Percentiles rank a stretch among this genome's conserved stretches.
Evolutionary conservation across 2,888 invertebrate species (phyloP).

Genomic region (Drosophila anomelani): DNA sequence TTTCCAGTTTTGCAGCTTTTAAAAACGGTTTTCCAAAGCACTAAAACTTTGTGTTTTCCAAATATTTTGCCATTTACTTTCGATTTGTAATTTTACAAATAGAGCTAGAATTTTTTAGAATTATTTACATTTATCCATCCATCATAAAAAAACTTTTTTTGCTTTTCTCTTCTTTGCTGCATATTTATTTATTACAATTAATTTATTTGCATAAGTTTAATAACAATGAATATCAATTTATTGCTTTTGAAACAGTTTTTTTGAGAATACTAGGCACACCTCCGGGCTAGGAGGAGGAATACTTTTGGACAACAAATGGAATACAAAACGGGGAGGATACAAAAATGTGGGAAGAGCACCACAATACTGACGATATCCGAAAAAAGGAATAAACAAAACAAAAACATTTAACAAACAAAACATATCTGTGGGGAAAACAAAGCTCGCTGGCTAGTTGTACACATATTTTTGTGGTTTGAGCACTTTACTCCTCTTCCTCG

Average conservation of each 20-base stretch:
- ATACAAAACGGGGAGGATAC: constrained; percentile 27
- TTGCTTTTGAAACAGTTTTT: constrained; percentile 67
- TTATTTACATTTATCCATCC: background rate
- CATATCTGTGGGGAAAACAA: constrained; percentile 39
- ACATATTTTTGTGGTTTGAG: constrained; percentile 24
- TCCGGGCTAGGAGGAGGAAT: constrained; percentile 14
- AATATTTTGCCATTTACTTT: too few species aligned
- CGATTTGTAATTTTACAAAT: background rate
- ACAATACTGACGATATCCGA: constrained; percentile 80
- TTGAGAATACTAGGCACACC: constrained; percentile 65
- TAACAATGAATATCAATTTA: constrained; percentile 78
- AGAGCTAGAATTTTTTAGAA: background rate
- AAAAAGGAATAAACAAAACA: constrained; percentile 39
- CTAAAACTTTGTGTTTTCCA: too few species aligned
- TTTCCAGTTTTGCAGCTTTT: background rate
- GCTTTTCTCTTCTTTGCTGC: constrained; percentile 46
- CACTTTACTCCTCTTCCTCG: constrained; percentile 85
- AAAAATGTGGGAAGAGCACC: constrained; percentile 80
- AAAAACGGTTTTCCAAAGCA: background rate
- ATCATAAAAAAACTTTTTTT: background rate
- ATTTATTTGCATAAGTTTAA: constrained; percentile 38
- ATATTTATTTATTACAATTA: constrained; percentile 49
- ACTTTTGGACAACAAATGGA: constrained; percentile 43
- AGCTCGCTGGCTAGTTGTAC: constrained; percentile 34
- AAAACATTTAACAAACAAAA: constrained; percentile 62